phyloP scores from a whole-genome alignment of 1,140 invertebrate genomes.

The Euura lappo region DNA sequence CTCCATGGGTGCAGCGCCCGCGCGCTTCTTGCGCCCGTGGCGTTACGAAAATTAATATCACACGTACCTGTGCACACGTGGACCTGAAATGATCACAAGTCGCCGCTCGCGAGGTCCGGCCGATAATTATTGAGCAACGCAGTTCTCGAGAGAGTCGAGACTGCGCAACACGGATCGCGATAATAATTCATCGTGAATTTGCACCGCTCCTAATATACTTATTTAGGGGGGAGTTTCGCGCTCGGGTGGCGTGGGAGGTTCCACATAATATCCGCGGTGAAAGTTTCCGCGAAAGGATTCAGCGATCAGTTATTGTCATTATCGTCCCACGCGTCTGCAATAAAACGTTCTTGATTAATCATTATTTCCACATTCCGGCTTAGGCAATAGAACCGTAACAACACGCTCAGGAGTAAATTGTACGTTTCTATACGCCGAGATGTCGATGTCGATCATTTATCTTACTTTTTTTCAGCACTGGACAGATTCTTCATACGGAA shows the following conservation, averaged over 20 bases:
- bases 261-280: neutral
- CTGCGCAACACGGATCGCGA: no score
- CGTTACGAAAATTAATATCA: slow-evolving; percentile 7
- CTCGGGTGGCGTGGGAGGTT: neutral
- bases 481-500: no score
- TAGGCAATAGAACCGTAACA: no score
- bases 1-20: neutral
- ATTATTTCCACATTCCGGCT: neutral
- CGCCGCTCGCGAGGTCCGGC: no score
- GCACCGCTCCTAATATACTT: neutral
- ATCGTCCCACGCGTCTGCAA: neutral
- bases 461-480: no score
- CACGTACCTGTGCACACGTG: no score
- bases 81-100: no score
- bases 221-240: neutral
- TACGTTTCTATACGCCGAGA: no score
- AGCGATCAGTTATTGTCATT: slow-evolving; percentile 4
- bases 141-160: no score
- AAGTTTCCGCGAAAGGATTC: slow-evolving; percentile 1
- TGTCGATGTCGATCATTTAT: no score
- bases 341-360: neutral
- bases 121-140: no score
- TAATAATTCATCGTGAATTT: neutral
- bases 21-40: neutral
- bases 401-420: no score